Base-by-base conservation (phyloP, 1,140 invertebrate species). In the Drosophila carrolli region DNA sequence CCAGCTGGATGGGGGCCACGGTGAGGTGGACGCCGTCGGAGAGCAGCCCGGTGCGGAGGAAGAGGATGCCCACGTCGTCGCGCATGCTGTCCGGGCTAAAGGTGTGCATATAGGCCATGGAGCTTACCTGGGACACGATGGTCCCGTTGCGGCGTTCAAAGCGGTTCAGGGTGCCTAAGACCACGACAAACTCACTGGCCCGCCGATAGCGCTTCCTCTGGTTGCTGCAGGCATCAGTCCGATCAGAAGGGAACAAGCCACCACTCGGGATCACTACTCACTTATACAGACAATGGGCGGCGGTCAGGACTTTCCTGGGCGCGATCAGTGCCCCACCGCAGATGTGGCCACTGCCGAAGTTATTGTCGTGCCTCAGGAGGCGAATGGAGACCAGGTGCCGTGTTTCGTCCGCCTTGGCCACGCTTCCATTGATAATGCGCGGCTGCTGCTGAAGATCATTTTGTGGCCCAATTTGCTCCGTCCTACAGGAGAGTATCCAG, bases 231-330 rank as follows among this genome's bases (percentile, higher is more conserved):
- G 44, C 4, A 19, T 5, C 2, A 14, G 13, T 38, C 1, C 1
- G 11, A 37, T 40, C 14, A 32, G 5, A 23, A 14, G 10, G 37
- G 0, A 23, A 2, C 0, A 11, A 9, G 1, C 10, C 13, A 16
- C 16, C 10, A 16, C 1, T n/a, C 19, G n/a, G 27, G n/a, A 10
- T 14, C 6, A 27, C 0, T 38, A 90, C 84, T 91, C 47, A 92
- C 91, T 92, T 84, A 75, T 84, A 92, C 16, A 94, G 88, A 35
- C 94, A 94, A 62, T 94, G 91, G 51, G 93, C 92, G 8, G 94
- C 94, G 27, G 93, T 93, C 2, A 93, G 59, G 4, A 93, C 81
- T 65, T 91, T 93, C 19, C 84, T 82, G 7, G 84, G 70, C 4
- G 80, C 88, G 27, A 93, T 93, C 2, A 93, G 54, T 0, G 91